Evolutionary conservation across 2,113 vertebrate species (phyloP), one percentile per base, ranked within the genome.

Genomic region (Morone saxatilis): DNA sequence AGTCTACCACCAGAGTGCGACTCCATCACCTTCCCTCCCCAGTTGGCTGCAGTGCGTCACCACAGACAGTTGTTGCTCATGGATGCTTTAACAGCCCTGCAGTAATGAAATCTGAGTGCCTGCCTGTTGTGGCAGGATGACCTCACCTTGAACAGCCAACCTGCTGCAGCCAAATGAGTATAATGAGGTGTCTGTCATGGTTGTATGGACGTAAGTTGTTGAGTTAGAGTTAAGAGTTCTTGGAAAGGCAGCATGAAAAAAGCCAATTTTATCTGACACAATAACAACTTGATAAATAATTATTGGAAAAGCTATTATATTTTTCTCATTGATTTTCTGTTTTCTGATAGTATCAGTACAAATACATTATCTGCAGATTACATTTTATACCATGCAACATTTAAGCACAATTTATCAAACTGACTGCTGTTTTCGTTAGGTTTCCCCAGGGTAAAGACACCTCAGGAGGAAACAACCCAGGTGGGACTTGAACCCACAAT

Each of bases 41-140:
- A 10, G n/a, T 6, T 3, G 6, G 40, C 43, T 31, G 66, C 48
- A 59, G 57, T 83, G 88, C 56, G 41, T 90, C 90, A 83, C 47
- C 47, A 51, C 65, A 70, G 48, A 57, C 62, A 10, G 22, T 31
- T 31, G 31, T 31, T 31, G 31, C 45, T 68, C 53, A 13, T 12
- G 53, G 71, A 83, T 88, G 86, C 51, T 76, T 83, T 20, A 40
- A 51, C 82, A 67, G 67, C 72, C 19, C 60, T 12, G 66, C 84
- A 53, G 80, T 86, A 88, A 86, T 86, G 63, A 86, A 81, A 88
- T 89, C 71, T 70, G 69, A 89, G 73, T 16, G 78, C n/a, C 71
- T 16, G 78, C n/a, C 71, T 75, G 79, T 71, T 66, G 72, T 81
- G 74, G 83, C 85, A 88, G 71, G 77, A 91, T 89, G 90, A 90